phyloP scores from a whole-genome alignment of 1,140 invertebrate species.

The Nymphalis io region DNA sequence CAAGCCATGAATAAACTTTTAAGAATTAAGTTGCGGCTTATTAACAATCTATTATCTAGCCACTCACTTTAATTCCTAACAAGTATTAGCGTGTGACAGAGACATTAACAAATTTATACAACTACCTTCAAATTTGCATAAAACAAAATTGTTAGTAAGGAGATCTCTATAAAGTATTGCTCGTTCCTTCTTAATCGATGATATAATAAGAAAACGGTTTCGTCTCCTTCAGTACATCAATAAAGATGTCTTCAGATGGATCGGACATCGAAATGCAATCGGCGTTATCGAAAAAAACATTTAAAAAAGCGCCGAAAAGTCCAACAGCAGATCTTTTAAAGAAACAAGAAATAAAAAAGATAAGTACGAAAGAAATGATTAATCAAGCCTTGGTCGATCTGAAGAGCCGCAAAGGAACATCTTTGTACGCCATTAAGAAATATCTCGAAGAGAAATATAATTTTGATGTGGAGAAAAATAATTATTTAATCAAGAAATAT shows the following conservation, averaged over 20 bases:
- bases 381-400: constrained; percentile 53
- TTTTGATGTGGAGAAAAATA: constrained; percentile 58
- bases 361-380: constrained; percentile 63
- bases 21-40: no score
- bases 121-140: no score
- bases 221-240: neutral
- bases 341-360: constrained; percentile 48
- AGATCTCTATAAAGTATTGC: no score
- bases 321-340: constrained; percentile 43
- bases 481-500: constrained; percentile 61
- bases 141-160: no score
- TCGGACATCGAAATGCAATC: constrained; percentile 51
- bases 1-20: no score
- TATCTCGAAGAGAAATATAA: constrained; percentile 57
- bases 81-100: no score
- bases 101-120: no score
- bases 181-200: no score
- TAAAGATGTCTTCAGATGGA: constrained; percentile 39
- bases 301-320: constrained; percentile 48
- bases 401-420: constrained; percentile 63
- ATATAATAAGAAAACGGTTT: neutral
- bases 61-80: no score
- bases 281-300: constrained; percentile 39
- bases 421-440: constrained; percentile 67
- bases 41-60: no score